Conservation (phyloP, 2,797 vertebrate species). For the Notolepis coatsorum region DNA sequence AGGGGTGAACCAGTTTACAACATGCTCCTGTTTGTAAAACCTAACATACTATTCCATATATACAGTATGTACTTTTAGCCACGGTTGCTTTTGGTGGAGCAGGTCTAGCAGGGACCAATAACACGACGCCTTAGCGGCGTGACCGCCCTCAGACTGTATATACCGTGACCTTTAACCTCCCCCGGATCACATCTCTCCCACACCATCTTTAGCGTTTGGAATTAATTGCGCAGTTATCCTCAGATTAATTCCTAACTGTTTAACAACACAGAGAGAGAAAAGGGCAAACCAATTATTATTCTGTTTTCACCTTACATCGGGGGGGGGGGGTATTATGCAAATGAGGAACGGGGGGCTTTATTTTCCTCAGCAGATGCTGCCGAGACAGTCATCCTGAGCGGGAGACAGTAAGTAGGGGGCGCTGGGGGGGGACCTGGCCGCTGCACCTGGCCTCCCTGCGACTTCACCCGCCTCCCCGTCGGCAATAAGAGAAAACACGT, state of each 20-base stretch:
- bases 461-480: constrained; percentile 76
- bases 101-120: constrained; percentile 58
- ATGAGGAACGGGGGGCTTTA: constrained; percentile 82
- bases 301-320: constrained; percentile 89
- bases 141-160: constrained; percentile 76
- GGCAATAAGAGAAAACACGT: constrained; percentile 77
- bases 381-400: constrained; percentile 75
- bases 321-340: constrained; percentile 88
- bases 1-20: constrained; percentile 48
- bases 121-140: constrained; percentile 73
- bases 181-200: constrained; percentile 74
- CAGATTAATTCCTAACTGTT: constrained; percentile 92
- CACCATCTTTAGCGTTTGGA: constrained; percentile 86
- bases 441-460: constrained; percentile 79
- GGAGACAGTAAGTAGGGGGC: constrained; percentile 77
- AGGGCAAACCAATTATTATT: constrained; percentile 91
- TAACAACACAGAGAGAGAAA: constrained; percentile 90
- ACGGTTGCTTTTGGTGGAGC: constrained; percentile 18
- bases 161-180: constrained; percentile 72
- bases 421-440: constrained; percentile 77
- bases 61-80: constrained; percentile 37
- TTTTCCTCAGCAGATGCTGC: constrained; percentile 85
- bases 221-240: constrained; percentile 90
- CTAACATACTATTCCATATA: constrained; percentile 32
- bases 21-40: constrained; percentile 49